Base-by-base conservation (phyloP, 92 coral and sea anemone genomes). In the Siderastrea radians region DNA sequence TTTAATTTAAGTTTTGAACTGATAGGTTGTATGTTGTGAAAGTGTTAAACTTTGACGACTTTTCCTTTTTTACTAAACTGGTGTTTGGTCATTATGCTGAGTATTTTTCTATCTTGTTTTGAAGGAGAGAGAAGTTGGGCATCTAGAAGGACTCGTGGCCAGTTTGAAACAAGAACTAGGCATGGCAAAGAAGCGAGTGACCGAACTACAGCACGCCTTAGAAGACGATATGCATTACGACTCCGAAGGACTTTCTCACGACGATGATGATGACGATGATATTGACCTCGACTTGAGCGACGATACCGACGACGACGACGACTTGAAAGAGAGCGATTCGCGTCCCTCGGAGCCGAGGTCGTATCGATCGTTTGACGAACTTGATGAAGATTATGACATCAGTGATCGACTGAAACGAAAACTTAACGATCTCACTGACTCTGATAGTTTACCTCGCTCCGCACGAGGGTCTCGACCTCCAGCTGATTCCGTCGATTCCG, bases 281-380 rank as follows among this genome's bases (percentile, higher is more conserved):
- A 84, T 83, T 68, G 90, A 78, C 83, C 70, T 82, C 52, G 83
- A 66, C 61, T 80, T 83, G 44, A 88, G 93, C 67, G 90, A 85
- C 75, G 92, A 91, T 82, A 85, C 92, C 59, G 95, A 93, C 70
- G 65, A 67, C 15, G 87, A 90, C 65, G 95, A 91, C 77, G 72
- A 68, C 17, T 86, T 87, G 49, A 47, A 82, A 46, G 90, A 86
- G 19, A 93, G 87, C 75, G 93, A 79, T 10, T 95, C 99, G 59
- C 89, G 93, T 46, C 96, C 94, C 1, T 97, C 99, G 49, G 98
- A 97, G 74, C 96, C 99, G 58, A 91, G 98, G 72, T 97, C 99
- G n/a, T 97, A 97, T 72, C 96, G 96, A 75, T 97, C 99, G 19
- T 84, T 90, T 73, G 99, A 97, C 62, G 98, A 95, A 78, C 84